Percentiles rank a stretch among this genome's conserved stretches.
Evolutionary conservation across 2,113 vertebrate genomes (phyloP).

Genomic region (Tylochromis polylepis): DNA sequence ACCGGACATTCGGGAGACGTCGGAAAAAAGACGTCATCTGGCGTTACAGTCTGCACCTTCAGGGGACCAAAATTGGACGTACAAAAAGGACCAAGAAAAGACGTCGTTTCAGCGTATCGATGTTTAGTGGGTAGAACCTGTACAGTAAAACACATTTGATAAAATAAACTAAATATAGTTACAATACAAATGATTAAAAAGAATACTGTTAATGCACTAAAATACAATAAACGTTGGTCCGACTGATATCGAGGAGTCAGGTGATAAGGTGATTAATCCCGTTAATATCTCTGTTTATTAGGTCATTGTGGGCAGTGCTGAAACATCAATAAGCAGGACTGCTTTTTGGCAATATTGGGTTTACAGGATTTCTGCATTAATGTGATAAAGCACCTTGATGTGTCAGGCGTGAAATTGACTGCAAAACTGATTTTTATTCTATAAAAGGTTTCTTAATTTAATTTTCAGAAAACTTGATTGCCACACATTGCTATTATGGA

Average conservation of each 20-base stretch:
- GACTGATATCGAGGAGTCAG: background rate
- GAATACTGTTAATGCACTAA: background rate
- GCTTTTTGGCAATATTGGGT: background rate
- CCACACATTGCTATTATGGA: background rate
- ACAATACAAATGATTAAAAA: background rate
- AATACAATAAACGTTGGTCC: background rate
- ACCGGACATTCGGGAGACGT: no score
- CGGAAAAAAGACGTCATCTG: no score
- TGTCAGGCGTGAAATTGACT: background rate
- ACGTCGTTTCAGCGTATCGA: no score
- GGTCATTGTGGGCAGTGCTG: background rate
- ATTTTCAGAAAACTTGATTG: accelerated
- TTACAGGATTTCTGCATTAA: background rate
- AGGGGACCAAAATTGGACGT: no score
- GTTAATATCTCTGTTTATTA: background rate
- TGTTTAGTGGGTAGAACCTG: no score
- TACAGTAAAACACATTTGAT: background rate
- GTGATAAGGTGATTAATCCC: background rate
- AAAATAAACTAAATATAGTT: background rate
- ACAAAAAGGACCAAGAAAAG: no score
- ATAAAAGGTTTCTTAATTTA: background rate
- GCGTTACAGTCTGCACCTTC: no score
- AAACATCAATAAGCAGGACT: background rate
- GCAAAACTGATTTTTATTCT: background rate
- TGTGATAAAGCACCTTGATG: background rate